Evolutionary conservation across 2,797 vertebrate genomes (phyloP).

Genomic region (Typhlichthys subterraneus): DNA sequence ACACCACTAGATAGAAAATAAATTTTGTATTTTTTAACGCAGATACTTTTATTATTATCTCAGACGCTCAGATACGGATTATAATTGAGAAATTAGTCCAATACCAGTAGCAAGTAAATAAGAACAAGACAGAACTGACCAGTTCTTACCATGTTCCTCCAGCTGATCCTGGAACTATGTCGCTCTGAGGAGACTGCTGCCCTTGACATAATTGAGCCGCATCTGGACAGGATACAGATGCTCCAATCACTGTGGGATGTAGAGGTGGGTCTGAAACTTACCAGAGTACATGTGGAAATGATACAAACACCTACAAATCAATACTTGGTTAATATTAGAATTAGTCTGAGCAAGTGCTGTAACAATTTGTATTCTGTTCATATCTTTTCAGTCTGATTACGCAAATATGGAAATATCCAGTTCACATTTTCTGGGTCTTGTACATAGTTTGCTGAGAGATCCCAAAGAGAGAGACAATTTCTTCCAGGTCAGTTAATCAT

Average conservation of each 20-base stretch:
- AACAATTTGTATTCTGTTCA: no score
- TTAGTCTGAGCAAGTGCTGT: no score
- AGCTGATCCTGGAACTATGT: conserved; percentile 74
- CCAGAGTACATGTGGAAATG: no score
- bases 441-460: conserved; percentile 69
- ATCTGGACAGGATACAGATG: conserved; percentile 70
- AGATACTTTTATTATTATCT: no score
- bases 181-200: conserved; percentile 65
- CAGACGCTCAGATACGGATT: no score
- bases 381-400: conserved; percentile 43
- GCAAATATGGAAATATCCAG: conserved; percentile 59
- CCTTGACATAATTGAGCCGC: conserved; percentile 63
- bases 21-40: no score
- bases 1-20: no score
- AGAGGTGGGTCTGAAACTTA: conserved; percentile 41
- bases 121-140: neutral
- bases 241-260: conserved; percentile 65
- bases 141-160: conserved; percentile 8
- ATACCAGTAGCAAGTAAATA: neutral
- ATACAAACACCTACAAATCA: no score
- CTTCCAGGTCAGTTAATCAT: conserved; percentile 52
- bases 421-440: conserved; percentile 76
- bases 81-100: no score
- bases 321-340: no score
- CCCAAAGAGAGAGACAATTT: conserved; percentile 66